phyloP scores from a whole-genome alignment of 2,797 vertebrate genomes.

The Rhinichthys osculus region DNA sequence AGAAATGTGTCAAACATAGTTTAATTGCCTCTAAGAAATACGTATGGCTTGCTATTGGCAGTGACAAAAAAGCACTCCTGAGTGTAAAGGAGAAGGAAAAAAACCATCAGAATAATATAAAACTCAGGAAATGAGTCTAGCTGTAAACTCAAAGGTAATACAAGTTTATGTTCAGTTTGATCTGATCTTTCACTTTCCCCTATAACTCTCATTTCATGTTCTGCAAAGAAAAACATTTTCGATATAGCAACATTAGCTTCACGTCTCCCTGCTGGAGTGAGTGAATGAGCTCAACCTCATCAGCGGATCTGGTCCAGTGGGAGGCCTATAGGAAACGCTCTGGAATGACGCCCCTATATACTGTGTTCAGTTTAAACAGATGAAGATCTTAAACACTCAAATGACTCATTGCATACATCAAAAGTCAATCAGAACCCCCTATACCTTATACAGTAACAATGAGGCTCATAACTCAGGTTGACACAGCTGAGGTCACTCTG shows the following conservation, averaged over 20 bases:
- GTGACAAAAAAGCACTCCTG: not conserved
- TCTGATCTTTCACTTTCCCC: not conserved
- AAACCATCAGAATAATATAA: not conserved
- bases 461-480: conserved; percentile 25
- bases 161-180: conserved; percentile 29
- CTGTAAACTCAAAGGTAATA: not conserved
- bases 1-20: not conserved
- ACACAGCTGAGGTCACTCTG: conserved; percentile 31
- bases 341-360: not conserved
- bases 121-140: conserved; percentile 10
- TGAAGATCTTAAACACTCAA: conserved; percentile 32
- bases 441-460: conserved; percentile 7
- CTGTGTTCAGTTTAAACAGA: conserved; percentile 9
- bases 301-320: not conserved
- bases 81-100: not conserved
- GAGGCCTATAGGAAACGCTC: conserved; percentile 5
- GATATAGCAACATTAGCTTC: conserved; percentile 7
- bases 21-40: not conserved
- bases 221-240: not conserved
- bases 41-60: not conserved
- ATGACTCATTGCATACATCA: conserved; percentile 13
- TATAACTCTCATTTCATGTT: not conserved
- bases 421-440: conserved; percentile 13
- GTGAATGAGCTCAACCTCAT: conserved; percentile 19
- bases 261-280: not conserved